A percentile compares a stretch with the other conserved stretches of the same genome.
phyloP scores from a whole-genome alignment of 64 coral and sea anemone genomes.

The Pocillopora verrucosa region DNA sequence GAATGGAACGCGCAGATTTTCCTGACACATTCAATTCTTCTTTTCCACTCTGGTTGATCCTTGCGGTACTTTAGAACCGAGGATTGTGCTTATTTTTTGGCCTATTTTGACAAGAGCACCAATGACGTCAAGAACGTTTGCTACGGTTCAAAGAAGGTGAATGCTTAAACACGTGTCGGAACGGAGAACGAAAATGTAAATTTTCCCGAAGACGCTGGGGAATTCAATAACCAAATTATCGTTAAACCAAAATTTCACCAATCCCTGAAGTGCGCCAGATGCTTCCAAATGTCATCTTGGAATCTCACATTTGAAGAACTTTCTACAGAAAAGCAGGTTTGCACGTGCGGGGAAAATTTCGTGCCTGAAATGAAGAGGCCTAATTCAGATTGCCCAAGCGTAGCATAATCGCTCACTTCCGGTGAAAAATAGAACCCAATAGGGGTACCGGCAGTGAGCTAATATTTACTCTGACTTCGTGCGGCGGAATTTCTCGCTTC shows the following conservation, averaged over 20 bases:
- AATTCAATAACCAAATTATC: neutral
- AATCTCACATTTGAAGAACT: neutral
- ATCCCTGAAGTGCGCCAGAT: no score
- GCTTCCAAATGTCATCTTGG: neutral
- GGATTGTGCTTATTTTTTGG: slow-evolving; percentile 7
- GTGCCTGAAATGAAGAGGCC: slow-evolving; percentile 16
- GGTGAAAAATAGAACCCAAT: slow-evolving; percentile 29
- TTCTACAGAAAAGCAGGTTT: slow-evolving; percentile 1
- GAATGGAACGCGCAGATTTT: neutral
- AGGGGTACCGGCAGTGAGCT: slow-evolving; percentile 41
- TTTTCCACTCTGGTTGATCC: neutral
- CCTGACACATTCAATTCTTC: neutral
- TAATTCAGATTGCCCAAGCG: slow-evolving; percentile 18
- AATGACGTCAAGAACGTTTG: slow-evolving; percentile 23
- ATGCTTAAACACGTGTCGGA: slow-evolving; percentile 27
- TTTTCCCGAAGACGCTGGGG: slow-evolving; percentile 23
- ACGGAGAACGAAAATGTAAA: slow-evolving; percentile 35
- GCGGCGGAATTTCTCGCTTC: slow-evolving; percentile 40
- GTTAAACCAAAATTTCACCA: neutral
- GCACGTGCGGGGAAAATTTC: slow-evolving; percentile 36
- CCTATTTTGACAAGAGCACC: neutral
- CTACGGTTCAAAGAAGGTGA: slow-evolving; percentile 31
- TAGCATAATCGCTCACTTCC: slow-evolving; percentile 23
- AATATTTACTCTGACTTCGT: slow-evolving; percentile 34
- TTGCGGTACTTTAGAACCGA: neutral